Base-by-base conservation (phyloP, 1,140 invertebrate species). In the Araneus ventricosus region DNA sequence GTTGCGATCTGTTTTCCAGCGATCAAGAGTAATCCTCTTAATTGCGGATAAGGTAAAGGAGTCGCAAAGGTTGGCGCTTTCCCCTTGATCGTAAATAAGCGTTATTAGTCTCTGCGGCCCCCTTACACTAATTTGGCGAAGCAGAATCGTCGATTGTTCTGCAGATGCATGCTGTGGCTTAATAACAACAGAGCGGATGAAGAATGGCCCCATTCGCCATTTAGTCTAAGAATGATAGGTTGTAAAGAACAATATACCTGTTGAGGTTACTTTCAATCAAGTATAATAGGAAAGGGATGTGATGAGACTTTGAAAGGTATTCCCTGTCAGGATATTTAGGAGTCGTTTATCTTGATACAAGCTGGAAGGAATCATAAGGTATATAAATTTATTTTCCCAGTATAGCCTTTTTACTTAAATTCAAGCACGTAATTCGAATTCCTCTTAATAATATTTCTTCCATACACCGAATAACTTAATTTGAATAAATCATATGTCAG, bases 121-220 rank as follows among this genome's bases (percentile, higher is more conserved):
- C 27, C 63, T 67, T 67, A 67, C n/a, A 67, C 63, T 67, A 67
- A 67, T 67, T 67, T 67, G 63, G 63, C 0, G n/a, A 67, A n/a
- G 24, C 24, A 67, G 63, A 67, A 67, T 10, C 63, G 63, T 67
- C 63, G 63, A 67, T 67, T 22, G 63, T 67, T 27, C 63, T 24
- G 24, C 63, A 67, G 63, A 67, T 27, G 63, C 63, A 67, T 67
- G 63, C 27, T 67, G n/a, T 67, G 63, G 24, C 63, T 67, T 67
- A 67, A 67, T 67, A 67, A 67, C 63, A n/a, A n/a, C n/a, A 67
- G n/a, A 27, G 63, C n/a, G 63, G 63, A 67, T 67, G 63, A 67
- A 67, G 24, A n/a, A 67, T 67, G 24, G 63, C 6, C 63, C 3
- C 63, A 67, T 67, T 67, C 24, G 27, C 0, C 63, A n/a, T 67